Conservation (phyloP, 1,140 invertebrate genomes). For the Mesaphorura yosii region DNA sequence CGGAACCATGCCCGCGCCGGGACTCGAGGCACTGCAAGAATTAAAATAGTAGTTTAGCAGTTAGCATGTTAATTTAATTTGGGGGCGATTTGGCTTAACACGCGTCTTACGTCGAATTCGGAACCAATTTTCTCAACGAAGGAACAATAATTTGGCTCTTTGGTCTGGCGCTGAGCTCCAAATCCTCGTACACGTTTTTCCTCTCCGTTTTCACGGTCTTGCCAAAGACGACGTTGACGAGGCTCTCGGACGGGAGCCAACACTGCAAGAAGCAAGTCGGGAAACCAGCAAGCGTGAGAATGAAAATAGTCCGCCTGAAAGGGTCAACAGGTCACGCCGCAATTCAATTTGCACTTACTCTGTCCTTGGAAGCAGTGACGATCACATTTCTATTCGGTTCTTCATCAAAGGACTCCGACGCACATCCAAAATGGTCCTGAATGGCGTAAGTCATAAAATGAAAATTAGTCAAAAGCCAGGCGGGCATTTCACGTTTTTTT, state of each 20-base stretch:
- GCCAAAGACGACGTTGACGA: constrained; percentile 55
- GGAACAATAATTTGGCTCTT: constrained; percentile 15
- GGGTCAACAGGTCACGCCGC: too few relatives aligned
- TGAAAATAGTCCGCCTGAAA: too few relatives aligned
- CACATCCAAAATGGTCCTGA: constrained; percentile 88
- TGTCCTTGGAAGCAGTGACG: constrained; percentile 67
- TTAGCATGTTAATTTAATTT: too few relatives aligned
- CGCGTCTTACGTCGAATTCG: too few relatives aligned
- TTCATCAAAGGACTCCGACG: constrained; percentile 82
- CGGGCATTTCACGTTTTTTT: too few relatives aligned
- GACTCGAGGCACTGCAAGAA: too few relatives aligned
- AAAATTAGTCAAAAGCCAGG: too few relatives aligned
- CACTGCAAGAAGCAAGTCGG: constrained; percentile 42
- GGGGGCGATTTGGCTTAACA: too few relatives aligned
- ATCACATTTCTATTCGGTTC: constrained; percentile 88
- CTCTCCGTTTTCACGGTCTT: constrained; percentile 12
- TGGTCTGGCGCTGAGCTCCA: constrained; percentile 7
- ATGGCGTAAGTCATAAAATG: too few relatives aligned
- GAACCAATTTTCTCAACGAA: neutral
- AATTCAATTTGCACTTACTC: constrained; percentile 40
- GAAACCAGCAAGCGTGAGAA: neutral
- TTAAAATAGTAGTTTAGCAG: too few relatives aligned
- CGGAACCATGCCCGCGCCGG: too few relatives aligned
- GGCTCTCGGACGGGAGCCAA: constrained; percentile 71
- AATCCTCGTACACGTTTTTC: constrained; percentile 19